Conservation (phyloP, 2,797 vertebrate genomes). For the Schizothorax lantsangensis region DNA sequence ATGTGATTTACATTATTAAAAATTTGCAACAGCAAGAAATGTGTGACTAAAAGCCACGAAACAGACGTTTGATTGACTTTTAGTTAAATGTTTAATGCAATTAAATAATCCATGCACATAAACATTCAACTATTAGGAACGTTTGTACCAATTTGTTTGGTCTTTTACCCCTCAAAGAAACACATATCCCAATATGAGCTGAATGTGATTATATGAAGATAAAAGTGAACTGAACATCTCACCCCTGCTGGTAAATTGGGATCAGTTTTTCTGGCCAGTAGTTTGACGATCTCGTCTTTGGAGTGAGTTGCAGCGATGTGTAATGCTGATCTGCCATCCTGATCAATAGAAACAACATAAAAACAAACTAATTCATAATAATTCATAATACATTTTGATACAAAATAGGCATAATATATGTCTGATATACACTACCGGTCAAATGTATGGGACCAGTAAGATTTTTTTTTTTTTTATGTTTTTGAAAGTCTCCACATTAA, state of each 20-base stretch:
- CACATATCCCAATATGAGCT: background rate
- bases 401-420: background rate
- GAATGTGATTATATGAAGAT: background rate
- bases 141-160: background rate
- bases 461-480: no score
- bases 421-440: background rate
- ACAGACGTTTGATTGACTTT: background rate
- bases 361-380: background rate
- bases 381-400: background rate
- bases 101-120: background rate
- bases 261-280: conserved; percentile 66
- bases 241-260: conserved; percentile 69
- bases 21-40: background rate
- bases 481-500: background rate
- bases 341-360: background rate
- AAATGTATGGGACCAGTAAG: background rate
- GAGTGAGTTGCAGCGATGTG: conserved; percentile 68
- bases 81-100: background rate
- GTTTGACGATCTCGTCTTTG: conserved; percentile 67
- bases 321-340: conserved; percentile 66
- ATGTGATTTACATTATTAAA: background rate
- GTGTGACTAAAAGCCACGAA: background rate
- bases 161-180: background rate
- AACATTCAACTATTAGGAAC: background rate
- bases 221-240: conserved; percentile 18